Evolutionary conservation across 2,888 invertebrate genomes (phyloP), one percentile per base, ranked within the genome.

Genomic region (Thymelicus sylvestris): DNA sequence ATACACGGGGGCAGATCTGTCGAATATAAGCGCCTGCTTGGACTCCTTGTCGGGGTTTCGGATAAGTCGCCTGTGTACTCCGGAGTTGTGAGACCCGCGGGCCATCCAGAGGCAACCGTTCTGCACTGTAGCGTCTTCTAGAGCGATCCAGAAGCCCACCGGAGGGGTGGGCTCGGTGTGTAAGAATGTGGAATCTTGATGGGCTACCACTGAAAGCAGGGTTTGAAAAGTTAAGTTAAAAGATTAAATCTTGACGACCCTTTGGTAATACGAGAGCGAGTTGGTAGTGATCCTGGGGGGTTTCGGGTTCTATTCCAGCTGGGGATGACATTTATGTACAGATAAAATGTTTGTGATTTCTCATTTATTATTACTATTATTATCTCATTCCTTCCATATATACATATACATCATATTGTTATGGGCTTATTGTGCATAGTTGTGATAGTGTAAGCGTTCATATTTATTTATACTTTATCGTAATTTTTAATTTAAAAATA

Each of bases 51-150:
- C 96, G 0, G 96, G 95, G 83, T 97, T 98, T 73, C 96, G 94
- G 0, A 96, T 80, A 80, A 97, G 90, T 78, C 97, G 94, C 65
- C 97, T 93, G 80, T 97, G 97, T 0, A 97, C 95, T 0, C 96
- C 97, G 62, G 96, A 96, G 83, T 96, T 97, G 87, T 99, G 99
- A 0, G 99, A 99, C 0, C 98, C 98, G 24, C 97, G 97, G 3
- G 97, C 96, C 82, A 99, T 97, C 96, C 97, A 98, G 6, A 99
- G 94, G 82, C 99, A 99, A 6, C 99, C 99, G 86, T 99, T 99
- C 83, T 98, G 97, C 15, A 96, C 75, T 0, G 97, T 98, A 0
- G 98, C 97, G 82, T 99, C 98, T 81, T 99, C 98, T 6, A 99
- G 89, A 0, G 99, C 98, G 75, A 99, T 96, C 99, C 99, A 99